Conservation (phyloP, 2,113 vertebrate genomes). For the Seriola dumerili region DNA sequence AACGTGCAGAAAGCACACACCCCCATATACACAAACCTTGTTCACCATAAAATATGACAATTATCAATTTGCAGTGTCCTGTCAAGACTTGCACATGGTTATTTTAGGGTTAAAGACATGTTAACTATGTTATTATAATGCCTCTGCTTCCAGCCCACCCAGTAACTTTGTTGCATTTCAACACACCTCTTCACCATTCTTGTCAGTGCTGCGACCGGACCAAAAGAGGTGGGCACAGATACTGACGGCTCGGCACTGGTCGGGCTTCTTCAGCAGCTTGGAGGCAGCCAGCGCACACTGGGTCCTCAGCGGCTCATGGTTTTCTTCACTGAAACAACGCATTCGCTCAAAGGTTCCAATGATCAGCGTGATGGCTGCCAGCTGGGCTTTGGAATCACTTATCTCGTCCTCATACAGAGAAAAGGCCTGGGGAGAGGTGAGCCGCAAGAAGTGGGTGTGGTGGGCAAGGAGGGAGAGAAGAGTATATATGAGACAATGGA, state of each 20-base stretch:
- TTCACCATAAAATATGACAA: no score
- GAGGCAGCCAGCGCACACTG: slow-evolving; percentile 97
- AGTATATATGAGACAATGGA: not conserved
- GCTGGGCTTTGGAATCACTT: slow-evolving; percentile 98
- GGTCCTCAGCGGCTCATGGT: slow-evolving; percentile 96
- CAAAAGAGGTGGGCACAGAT: slow-evolving; percentile 98
- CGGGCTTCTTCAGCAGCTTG: slow-evolving; percentile 97
- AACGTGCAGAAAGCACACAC: no score
- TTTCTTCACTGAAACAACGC: slow-evolving; percentile 98
- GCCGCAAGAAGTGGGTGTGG: no score
- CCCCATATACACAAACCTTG: no score
- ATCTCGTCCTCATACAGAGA: slow-evolving; percentile 99
- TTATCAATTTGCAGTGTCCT: no score
- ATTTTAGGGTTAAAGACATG: no score
- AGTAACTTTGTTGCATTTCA: no score
- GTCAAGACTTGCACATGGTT: no score
- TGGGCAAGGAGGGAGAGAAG: not conserved
- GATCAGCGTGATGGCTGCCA: slow-evolving; percentile 98
- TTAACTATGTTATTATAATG: no score
- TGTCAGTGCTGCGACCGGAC: slow-evolving; percentile 97
- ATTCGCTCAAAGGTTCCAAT: slow-evolving; percentile 98
- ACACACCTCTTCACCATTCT: slow-evolving; percentile 93
- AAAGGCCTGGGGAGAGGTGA: slow-evolving; percentile 87
- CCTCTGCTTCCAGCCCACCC: no score
- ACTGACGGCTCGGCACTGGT: slow-evolving; percentile 97